phyloP scores from a whole-genome alignment of 2,888 invertebrate genomes.

The Leucozona laternaria region DNA sequence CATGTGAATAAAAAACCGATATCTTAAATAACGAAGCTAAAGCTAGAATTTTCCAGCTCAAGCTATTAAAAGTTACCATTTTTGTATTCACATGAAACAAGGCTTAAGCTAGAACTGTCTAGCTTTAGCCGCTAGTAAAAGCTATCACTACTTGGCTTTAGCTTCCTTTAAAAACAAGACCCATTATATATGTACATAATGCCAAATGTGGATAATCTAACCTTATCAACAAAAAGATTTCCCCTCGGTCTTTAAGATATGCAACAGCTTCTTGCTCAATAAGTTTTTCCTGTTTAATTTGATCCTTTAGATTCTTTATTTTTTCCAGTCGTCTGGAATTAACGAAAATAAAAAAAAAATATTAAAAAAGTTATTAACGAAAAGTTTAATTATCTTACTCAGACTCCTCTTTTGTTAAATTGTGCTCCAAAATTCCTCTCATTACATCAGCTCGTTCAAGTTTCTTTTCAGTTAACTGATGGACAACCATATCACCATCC shows the following conservation, averaged over 20 bases:
- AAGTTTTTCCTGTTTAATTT: slow-evolving; percentile 74
- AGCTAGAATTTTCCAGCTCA: too few relatives aligned
- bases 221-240: slow-evolving; percentile 80
- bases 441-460: slow-evolving; percentile 79
- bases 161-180: too few relatives aligned
- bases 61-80: too few relatives aligned
- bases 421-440: slow-evolving; percentile 80
- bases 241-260: slow-evolving; percentile 79
- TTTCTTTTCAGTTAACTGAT: slow-evolving; percentile 79
- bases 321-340: slow-evolving; percentile 78
- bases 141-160: too few relatives aligned
- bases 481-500: slow-evolving; percentile 79
- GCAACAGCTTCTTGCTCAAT: slow-evolving; percentile 75
- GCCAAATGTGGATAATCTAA: slow-evolving; percentile 43
- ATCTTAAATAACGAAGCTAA: too few relatives aligned
- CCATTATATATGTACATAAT: too few relatives aligned
- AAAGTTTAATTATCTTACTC: slow-evolving; percentile 76
- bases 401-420: slow-evolving; percentile 81
- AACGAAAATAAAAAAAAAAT: background rate
- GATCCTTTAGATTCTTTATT: slow-evolving; percentile 78
- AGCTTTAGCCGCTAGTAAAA: too few relatives aligned
- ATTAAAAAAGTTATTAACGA: background rate
- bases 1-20: too few relatives aligned
- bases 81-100: too few relatives aligned
- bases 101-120: too few relatives aligned